These are phyloP conservation scores for Cheilosia pagana DNA, from an alignment of 2,888 invertebrate species.

Conservation along the genomic window DNA sequence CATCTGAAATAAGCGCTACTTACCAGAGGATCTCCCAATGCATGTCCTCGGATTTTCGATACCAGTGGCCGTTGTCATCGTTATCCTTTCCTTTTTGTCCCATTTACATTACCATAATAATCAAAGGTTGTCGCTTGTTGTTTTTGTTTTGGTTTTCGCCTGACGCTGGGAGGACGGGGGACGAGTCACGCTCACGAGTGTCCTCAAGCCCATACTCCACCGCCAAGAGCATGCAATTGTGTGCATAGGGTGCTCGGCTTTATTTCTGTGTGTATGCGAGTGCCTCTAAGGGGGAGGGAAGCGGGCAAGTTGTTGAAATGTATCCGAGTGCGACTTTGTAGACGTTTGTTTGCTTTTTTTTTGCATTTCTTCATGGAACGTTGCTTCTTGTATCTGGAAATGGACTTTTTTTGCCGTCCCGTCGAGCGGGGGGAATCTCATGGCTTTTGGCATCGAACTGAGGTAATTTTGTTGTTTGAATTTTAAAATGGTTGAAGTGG, in stretches of 20 bases:
- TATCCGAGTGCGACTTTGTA: constrained; percentile 64
- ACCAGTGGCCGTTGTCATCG: constrained; percentile 57
- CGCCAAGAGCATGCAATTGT: constrained; percentile 16
- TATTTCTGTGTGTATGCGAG: neutral
- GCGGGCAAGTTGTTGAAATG: constrained; percentile 26
- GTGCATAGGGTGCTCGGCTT: constrained; percentile 2
- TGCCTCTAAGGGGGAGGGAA: neutral
- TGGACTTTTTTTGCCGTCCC: constrained; percentile 41
- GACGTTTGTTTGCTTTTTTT: constrained; percentile 27
- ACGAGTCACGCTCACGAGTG: neutral
- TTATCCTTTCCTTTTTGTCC: constrained; percentile 61
- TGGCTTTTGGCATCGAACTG: constrained; percentile 54
- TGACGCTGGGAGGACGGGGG: neutral
- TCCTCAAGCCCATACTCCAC: constrained; percentile 8
- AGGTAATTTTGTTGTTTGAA: constrained; percentile 65
- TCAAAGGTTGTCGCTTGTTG: constrained; percentile 35
- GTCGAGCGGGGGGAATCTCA: neutral
- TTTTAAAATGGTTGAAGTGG: constrained; percentile 55
- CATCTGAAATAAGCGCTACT: constrained; percentile 44
- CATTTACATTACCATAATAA: constrained; percentile 69
- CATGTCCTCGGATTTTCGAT: constrained; percentile 68
- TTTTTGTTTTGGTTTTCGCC: constrained; percentile 11
- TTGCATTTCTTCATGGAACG: constrained; percentile 35
- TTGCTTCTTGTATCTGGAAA: constrained; percentile 39
- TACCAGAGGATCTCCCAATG: constrained; percentile 41